Evolutionary conservation across 2,888 invertebrate species (phyloP), one percentile per base, ranked within the genome.

Genomic region (Drosophila mayaguana): DNA sequence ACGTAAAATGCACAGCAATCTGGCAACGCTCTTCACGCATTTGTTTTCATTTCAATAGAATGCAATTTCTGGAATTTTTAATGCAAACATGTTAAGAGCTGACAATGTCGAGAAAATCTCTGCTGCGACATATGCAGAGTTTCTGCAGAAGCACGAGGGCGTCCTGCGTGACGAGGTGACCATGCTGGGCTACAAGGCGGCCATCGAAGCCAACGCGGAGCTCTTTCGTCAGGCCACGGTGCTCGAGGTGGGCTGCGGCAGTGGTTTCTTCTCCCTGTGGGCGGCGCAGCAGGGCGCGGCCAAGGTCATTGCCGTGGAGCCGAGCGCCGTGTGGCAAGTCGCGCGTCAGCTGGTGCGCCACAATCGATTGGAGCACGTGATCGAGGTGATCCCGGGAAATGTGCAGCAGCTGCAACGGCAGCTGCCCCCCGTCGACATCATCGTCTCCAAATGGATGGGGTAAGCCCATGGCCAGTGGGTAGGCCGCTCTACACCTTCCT

Each of bases 361-460:
- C 3, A 80, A 81, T 43, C 34, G 42, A 0, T 22, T 77, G 48
- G 60, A 80, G 25, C 54, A 63, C 6, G 51, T 83, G 5, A 60
- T 83, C 34, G 42, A 77, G 2, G 80, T 81, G 54, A 8, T 77
- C n/a, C 71, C 74, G 16, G 73, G 67, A 5, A 18, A 42, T 4
- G 62, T 81, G 32, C 36, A 70, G 53, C n/a, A 65, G 9, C 16
- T 80, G 34, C n/a, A 61, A 12, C 14, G 75, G 25, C n/a, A 60
- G 46, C 55, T 82, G 56, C 80, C 83, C 0, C 22, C 38, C 0
- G 69, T 81, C 5, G 81, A 81, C 11, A 45, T 81, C 8, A 80
- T 83, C 14, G 34, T 81, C 1, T 77, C 71, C 50, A 81, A 80
- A 32, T 81, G 81, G 83, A 80, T 81, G 81, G 81, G 81, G 81